Conservation (phyloP, 2,113 vertebrate species). For the Myiopsitta monachus region DNA sequence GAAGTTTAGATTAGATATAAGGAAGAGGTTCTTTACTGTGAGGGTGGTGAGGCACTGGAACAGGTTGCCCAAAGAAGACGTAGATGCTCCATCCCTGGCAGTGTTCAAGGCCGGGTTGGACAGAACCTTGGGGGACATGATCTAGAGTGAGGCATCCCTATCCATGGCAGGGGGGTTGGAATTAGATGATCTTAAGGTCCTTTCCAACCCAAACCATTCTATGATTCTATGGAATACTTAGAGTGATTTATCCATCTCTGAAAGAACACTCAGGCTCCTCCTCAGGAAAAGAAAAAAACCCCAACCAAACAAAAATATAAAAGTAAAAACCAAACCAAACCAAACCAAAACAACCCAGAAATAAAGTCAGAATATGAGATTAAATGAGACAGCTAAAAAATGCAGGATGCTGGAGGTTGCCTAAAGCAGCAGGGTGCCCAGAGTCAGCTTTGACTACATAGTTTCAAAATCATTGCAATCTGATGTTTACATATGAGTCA, state of each 20-base stretch:
- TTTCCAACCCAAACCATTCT: background rate
- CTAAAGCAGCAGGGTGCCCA: background rate
- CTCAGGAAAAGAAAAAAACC: background rate
- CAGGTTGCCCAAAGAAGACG: background rate
- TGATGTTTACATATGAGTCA: background rate
- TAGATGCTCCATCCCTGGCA: background rate
- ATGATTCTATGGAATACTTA: background rate
- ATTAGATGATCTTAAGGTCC: background rate
- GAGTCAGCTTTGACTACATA: background rate
- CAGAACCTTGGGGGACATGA: no score
- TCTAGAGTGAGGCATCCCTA: background rate
- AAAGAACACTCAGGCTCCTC: background rate
- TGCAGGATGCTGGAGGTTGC: background rate
- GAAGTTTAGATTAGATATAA: background rate
- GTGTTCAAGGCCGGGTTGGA: background rate
- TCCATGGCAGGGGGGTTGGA: background rate
- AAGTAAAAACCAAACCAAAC: rapidly evolving
- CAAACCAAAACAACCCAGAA: background rate
- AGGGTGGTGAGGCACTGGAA: background rate
- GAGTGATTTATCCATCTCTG: background rate
- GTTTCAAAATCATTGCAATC: background rate
- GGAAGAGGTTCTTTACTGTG: background rate
- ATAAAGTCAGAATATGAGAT: background rate
- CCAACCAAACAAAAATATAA: rapidly evolving
- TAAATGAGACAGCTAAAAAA: conserved; percentile 2